Conservation (phyloP, 2,113 vertebrate genomes). For the Candoia aspera region DNA sequence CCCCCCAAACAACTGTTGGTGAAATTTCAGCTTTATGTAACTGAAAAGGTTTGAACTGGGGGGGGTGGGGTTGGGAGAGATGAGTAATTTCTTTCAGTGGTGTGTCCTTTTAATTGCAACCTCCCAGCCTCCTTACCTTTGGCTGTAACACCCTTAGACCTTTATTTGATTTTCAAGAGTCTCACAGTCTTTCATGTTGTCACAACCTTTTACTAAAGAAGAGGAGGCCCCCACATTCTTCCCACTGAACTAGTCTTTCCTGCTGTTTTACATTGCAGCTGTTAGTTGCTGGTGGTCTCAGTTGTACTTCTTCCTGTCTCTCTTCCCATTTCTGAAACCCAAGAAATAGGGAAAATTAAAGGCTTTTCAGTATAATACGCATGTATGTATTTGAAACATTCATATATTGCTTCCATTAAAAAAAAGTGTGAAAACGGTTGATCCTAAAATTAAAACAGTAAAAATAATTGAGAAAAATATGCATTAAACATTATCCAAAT, state of each 20-base stretch:
- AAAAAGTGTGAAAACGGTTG: neutral
- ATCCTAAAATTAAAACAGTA: neutral
- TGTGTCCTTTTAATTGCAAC: constrained; percentile 12
- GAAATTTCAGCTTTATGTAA: neutral
- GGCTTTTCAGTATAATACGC: neutral
- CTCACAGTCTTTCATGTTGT: constrained; percentile 44
- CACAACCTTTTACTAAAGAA: constrained; percentile 10
- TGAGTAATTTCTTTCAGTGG: neutral
- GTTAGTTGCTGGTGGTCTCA: constrained; percentile 60
- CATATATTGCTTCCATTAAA: neutral
- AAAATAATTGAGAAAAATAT: neutral
- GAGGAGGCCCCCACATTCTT: constrained; percentile 19
- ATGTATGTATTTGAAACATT: neutral
- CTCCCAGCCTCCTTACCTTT: neutral
- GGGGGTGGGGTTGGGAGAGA: neutral
- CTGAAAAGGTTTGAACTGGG: neutral
- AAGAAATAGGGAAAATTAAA: neutral
- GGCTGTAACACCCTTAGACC: neutral
- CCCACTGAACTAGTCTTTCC: constrained; percentile 37
- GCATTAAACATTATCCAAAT: neutral
- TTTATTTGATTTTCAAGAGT: constrained; percentile 20
- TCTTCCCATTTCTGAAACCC: constrained; percentile 34
- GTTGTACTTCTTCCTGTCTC: neutral
- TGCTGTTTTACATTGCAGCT: constrained; percentile 57
- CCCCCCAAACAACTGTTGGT: neutral